A percentile compares a stretch with the other conserved stretches of the same genome.
phyloP scores from a whole-genome alignment of 1,140 invertebrate species.

The Bombus terrestris region DNA sequence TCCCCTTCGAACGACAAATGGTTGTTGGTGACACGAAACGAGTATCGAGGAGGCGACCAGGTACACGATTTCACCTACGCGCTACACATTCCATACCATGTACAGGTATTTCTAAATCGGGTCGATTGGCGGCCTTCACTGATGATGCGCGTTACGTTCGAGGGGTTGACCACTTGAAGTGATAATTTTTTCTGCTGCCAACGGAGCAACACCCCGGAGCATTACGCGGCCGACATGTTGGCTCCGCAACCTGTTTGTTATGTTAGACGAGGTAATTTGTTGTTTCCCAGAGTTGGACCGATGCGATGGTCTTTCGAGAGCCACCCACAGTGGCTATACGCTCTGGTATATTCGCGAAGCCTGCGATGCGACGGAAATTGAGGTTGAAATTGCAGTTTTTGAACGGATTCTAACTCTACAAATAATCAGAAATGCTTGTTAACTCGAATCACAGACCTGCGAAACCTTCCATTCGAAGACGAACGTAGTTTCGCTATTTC shows the following conservation, averaged over 20 bases:
- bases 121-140: too few species aligned
- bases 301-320: constrained; percentile 33
- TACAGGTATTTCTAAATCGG: neutral
- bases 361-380: constrained; percentile 11
- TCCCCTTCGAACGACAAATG: constrained; percentile 59
- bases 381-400: constrained; percentile 32
- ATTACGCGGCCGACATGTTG: constrained; percentile 49
- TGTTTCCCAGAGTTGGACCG: constrained; percentile 35
- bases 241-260: constrained; percentile 68
- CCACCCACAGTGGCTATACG: neutral
- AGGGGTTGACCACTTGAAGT: constrained; percentile 54
- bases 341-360: constrained; percentile 3
- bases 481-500: too few species aligned
- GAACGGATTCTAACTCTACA: neutral
- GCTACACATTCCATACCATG: neutral
- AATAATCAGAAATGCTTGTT: constrained; percentile 14
- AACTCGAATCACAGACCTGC: neutral
- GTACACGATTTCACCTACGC: neutral
- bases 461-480: too few species aligned
- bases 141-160: constrained; percentile 22
- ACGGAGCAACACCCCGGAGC: constrained; percentile 54
- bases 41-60: constrained; percentile 26
- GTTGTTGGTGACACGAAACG: constrained; percentile 56
- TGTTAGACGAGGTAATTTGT: constrained; percentile 72
- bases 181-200: constrained; percentile 68